Conservation (phyloP, 2,888 invertebrate genomes). For the Drosophila macrothrix region DNA sequence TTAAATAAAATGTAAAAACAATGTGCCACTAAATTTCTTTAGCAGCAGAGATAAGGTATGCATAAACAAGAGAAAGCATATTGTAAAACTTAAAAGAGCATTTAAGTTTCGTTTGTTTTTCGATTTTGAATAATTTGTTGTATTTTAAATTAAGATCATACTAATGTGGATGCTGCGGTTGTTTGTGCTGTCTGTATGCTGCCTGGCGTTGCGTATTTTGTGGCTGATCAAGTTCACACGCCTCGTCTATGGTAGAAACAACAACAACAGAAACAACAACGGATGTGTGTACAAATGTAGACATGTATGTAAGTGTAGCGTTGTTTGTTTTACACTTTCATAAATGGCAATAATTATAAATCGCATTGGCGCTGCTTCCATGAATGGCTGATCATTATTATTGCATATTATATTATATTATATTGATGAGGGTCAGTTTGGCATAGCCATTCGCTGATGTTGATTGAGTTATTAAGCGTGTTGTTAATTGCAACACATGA, state of each 20-base stretch:
- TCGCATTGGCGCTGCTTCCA: constrained; percentile 18
- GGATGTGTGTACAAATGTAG: constrained; percentile 13
- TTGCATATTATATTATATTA: constrained; percentile 40
- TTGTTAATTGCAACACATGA: constrained; percentile 63
- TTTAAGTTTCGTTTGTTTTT: constrained; percentile 8
- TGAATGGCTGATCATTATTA: constrained; percentile 14
- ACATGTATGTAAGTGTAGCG: constrained; percentile 1
- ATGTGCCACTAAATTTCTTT: neutral
- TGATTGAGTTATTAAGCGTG: constrained; percentile 75
- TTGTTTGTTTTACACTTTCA: constrained; percentile 46
- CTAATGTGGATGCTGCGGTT: constrained; percentile 63
- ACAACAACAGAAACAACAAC: constrained; percentile 5
- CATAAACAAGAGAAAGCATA: too few relatives aligned
- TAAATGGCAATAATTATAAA: constrained; percentile 65
- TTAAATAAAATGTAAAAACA: neutral
- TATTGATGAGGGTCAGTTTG: constrained; percentile 66
- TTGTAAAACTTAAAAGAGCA: constrained; percentile 28
- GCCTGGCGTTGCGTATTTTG: constrained; percentile 39
- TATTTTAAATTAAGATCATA: constrained; percentile 61
- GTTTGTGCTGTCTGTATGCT: constrained; percentile 16
- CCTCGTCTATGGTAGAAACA: constrained; percentile 18
- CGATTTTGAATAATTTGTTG: constrained; percentile 16
- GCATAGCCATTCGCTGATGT: constrained; percentile 20
- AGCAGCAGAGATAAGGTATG: too few relatives aligned
- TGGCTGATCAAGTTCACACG: constrained; percentile 73